Evolutionary conservation across 2,888 invertebrate species (phyloP).

Genomic region (Lumbricus terrestris): DNA sequence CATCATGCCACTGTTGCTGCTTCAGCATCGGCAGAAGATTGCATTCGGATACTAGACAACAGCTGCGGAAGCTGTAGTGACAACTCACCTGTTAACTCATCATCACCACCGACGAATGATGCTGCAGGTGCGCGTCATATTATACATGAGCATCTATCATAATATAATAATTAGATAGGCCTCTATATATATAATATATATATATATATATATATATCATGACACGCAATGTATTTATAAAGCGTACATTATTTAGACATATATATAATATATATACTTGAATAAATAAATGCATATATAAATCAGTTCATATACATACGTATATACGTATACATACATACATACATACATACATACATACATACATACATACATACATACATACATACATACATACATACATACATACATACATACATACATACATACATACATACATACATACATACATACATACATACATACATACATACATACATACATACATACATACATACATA

Average conservation of each 20-base stretch:
- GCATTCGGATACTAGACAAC: slow-evolving; percentile 3
- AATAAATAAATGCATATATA: not conserved
- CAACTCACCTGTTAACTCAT: not conserved
- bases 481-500: too few relatives aligned
- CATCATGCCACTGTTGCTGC: too few relatives aligned
- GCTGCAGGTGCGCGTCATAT: not conserved
- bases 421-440: too few relatives aligned
- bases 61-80: slow-evolving; percentile 3
- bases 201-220: not conserved
- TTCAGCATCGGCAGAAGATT: not conserved
- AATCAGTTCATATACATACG: not conserved
- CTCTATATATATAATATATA: too few relatives aligned
- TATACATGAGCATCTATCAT: not conserved
- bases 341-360: not conserved
- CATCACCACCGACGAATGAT: too few relatives aligned
- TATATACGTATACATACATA: not conserved
- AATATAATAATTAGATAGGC: too few relatives aligned
- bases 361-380: not conserved
- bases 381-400: not conserved
- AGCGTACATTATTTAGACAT: too few relatives aligned
- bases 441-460: too few relatives aligned
- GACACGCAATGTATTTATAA: too few relatives aligned
- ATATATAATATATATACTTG: not conserved
- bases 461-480: too few relatives aligned
- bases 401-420: not conserved